Evolutionary conservation across 2,888 invertebrate species (phyloP), one percentile per base, ranked within the genome.

Genomic region (Drosophila pseudotalamancana): DNA sequence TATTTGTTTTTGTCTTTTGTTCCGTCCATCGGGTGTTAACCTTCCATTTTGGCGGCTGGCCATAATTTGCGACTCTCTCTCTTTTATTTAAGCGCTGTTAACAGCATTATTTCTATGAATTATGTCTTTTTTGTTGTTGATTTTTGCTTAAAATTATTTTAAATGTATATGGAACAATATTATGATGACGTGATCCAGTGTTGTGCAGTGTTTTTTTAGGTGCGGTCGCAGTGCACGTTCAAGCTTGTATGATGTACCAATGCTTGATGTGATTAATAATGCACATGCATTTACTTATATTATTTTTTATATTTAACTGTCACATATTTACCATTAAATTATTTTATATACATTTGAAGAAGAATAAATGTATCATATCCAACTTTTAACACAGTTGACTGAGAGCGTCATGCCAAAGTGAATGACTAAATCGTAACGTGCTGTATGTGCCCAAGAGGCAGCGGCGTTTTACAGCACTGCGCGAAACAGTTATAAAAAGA

Each of bases 131-230:
- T 42, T 49, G 31, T 42, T 43, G 29, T 51, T 48, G 39, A 48
- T 35, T 51, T 63, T 35, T 31, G 48, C 48, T 54, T 39, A 62
- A 73, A 73, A 63, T 55, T 34, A 56, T 3, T 64, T 18, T n/a
- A 68, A 66, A 62, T 62, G 46, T 56, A 29, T 62, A 45, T 62
- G 73, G 34, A 63, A 76, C 80, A 77, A 83, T 77, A 83, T 68
- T 77, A 72, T 77, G 83, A 83, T 83, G 77, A 80, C 66, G 61
- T 43, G 42, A 31, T 16, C 27, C 35, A 77, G 83, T 82, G 80
- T 27, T 77, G 76, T 0, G 1, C n/a, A 76, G 9, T 39, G 54
- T 1, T 3, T 0, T 0, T 6, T 6, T 6, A n/a, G n/a, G n/a
- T 5, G 9, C 4, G 21, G 1, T 0, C 6, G 14, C 43, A 9